Base-by-base conservation (phyloP, 2,113 vertebrate species). In the Kryptolebias marmoratus region DNA sequence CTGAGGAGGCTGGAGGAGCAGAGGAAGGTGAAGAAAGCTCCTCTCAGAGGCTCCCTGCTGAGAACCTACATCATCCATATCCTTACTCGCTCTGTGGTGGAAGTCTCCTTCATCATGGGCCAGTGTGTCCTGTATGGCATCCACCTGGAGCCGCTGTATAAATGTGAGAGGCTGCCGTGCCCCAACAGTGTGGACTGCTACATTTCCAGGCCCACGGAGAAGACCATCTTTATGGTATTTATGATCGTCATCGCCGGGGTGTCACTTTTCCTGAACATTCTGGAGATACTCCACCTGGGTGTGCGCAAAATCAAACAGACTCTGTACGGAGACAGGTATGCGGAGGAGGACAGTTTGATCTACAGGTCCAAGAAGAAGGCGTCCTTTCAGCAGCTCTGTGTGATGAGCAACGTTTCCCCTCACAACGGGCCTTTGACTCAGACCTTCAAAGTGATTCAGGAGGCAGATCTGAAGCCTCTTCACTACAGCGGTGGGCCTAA, bases 181-280 rank as follows among this genome's bases (percentile, higher is more conserved):
- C 96, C 96, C 80, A 99, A 98, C 88, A 94, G 92, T 0, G 96
- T 98, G 78, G 97, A 98, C 91, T 99, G 96, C 86, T 98, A 97
- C 90, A 95, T 99, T 77, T 99, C 96, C 77, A 95, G 96, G 83
- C 96, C 96, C 70, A 98, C 96, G 53, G 97, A 98, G 87, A 98
- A 98, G 87, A 97, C 96, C 42, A 94, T 99, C 80, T 98, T 99
- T 85, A 97, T 98, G 96, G 91, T 96, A 32, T 98, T 98, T 86
- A 98, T 98, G 97, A 92, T 96, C 11, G 93, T 85, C 67, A 97
- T 98, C 6, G 95, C 96, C 12, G 94, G 94, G 0, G 92, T 97
- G 68, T 98, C 96, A 64, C 92, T 98, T 11, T 93, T 97, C 77
- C 92, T 98, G 56, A 99, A 96, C 90, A 75, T 97, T 70, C 80